Evolutionary conservation across 2,888 invertebrate genomes (phyloP).

Genomic region (Protonemura montana): DNA sequence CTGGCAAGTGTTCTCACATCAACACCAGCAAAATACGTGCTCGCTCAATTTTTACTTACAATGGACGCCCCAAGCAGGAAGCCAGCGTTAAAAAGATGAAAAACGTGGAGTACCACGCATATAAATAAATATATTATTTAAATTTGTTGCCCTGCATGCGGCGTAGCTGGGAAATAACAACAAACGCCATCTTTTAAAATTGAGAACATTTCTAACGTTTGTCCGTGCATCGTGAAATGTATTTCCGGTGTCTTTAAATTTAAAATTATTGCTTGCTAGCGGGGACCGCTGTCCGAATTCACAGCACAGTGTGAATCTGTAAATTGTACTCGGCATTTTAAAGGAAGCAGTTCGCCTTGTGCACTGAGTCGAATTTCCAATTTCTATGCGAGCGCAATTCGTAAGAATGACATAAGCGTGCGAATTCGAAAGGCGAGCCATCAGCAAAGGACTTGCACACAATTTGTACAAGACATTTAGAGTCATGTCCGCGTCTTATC

Average conservation of each 20-base stretch:
- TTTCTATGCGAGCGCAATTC: too few relatives aligned
- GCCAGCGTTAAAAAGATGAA: not conserved
- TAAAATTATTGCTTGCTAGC: not conserved
- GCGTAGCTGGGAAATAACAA: not conserved
- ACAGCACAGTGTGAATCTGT: not conserved
- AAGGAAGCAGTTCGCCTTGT: not conserved
- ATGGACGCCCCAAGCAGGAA: not conserved
- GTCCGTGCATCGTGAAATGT: not conserved
- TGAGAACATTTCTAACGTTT: not conserved
- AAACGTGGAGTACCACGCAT: not conserved
- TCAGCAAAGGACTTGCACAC: not conserved
- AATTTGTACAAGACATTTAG: not conserved
- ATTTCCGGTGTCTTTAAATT: not conserved
- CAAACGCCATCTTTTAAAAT: not conserved
- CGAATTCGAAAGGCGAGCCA: too few relatives aligned
- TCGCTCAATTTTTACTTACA: not conserved
- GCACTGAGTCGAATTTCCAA: too few relatives aligned
- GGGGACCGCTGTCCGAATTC: not conserved
- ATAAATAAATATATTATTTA: conserved; percentile 12
- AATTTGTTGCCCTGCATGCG: not conserved
- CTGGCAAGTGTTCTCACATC: not conserved
- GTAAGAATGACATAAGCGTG: too few relatives aligned
- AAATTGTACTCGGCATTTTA: not conserved
- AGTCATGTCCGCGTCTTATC: not conserved
- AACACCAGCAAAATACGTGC: not conserved